Evolutionary conservation across 2,113 vertebrate genomes (phyloP), one percentile per base, ranked within the genome.

Genomic region (Erythrocercus mccallii): DNA sequence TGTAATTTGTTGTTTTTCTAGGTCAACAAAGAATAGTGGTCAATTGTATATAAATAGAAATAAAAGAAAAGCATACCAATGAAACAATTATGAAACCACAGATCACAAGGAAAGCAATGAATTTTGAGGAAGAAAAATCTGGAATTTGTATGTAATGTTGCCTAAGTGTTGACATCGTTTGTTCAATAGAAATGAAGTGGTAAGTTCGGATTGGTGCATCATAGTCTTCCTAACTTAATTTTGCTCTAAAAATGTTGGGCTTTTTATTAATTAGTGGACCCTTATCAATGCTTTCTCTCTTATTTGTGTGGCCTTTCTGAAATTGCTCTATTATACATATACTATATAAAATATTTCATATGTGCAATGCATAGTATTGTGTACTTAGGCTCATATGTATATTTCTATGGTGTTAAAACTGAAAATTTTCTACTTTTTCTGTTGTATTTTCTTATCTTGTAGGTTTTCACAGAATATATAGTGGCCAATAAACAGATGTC

Each of bases 301-400:
- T 15, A 0, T 28, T 66, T 56, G 5, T 76, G 11, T 1, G 33
- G 3, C 3, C n/a, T 78, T 78, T 70, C 64, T 30, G n/a, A 81
- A 87, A 61, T 50, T 21, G 8, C 5, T 58, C 6, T 30, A 8
- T 16, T 22, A 53, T 25, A 9, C 30, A 21, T 12, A 4, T 5
- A 13, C 7, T 50, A 15, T 14, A 40, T 70, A 47, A 5, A 35
- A 27, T 24, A 10, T 20, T 38, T 47, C 42, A 5, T 21, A 27
- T 20, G 1, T 53, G 40, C 13, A 21, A 45, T 1, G 11, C 2
- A 5, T 7, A 27, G 3, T 24, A 25, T 31, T 61, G 3, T 50
- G 28, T 57, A 19, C 4, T 21, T 73, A 31, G 6, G 4, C n/a
- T 10, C 6, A 8, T 19, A 18, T 12, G 2, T 21, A 19, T 45